Evolutionary conservation across 1,140 invertebrate genomes (phyloP), one percentile per base, ranked within the genome.

Genomic region (Formica selysi): DNA sequence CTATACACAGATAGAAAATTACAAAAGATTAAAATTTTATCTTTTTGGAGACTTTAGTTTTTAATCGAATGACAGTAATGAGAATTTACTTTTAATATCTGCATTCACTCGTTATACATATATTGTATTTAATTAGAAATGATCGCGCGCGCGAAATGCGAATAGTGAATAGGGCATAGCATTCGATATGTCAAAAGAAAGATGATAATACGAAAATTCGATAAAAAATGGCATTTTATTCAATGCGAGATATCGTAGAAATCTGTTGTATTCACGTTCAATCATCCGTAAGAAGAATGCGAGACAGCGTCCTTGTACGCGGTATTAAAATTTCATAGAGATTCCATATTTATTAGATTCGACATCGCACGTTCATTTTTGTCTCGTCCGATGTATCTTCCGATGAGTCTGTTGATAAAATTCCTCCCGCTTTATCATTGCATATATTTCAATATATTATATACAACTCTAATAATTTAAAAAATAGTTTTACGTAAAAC

Each of bases 261-360:
- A 64, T 89, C 76, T 89, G 87, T 89, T 89, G 85, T 76, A 89
- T 89, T 89, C 87, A 61, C 36, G 48, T 32, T 73, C 87, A 73
- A 76, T 85, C 87, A 54, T 59, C 88, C 61, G 85, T 89, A 88
- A 89, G 87, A 83, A 73, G n/a, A 51, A 59, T 22, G 19, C 62
- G 78, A 86, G 83, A n/a, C 26, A 57, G 76, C 36, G 16, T 51
- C 85, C 78, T 79, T 88, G 54, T 74, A 44, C 57, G 76, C 79
- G 65, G 85, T 89, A 89, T 89, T 89, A 89, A 89, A 86, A 89
- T 86, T 89, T 85, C 62, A 70, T 71, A 44, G 22, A 76, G 19
- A 80, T 59, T 62, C 57, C 54, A 26, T 71, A 62, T 32, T 76
- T 71, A 32, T 73, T 87, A 54, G 79, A 78, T 10, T n/a, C 16